Evolutionary conservation across 1,140 invertebrate genomes (phyloP).

Genomic region (Euwallacea similis): DNA sequence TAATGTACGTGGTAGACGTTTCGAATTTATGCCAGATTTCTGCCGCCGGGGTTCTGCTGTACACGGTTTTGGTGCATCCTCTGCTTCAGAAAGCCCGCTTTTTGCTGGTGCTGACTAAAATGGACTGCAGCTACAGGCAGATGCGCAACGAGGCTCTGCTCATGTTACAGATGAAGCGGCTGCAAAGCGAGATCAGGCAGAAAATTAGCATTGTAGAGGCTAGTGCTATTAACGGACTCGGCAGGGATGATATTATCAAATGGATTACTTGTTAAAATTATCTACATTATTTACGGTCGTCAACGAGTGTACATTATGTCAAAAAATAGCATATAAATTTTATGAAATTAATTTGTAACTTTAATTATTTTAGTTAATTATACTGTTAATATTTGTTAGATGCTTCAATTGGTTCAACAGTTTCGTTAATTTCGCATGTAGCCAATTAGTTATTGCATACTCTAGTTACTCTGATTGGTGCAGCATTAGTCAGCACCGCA

Average conservation of each 20-base stretch:
- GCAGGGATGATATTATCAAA: constrained; percentile 65
- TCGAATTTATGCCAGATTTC: constrained; percentile 81
- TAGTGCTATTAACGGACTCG: constrained; percentile 70
- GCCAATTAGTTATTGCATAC: too few relatives aligned
- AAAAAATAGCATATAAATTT: too few relatives aligned
- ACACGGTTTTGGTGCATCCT: constrained; percentile 72
- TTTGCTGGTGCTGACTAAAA: constrained; percentile 75
- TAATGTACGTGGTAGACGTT: constrained; percentile 76
- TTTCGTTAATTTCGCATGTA: too few relatives aligned
- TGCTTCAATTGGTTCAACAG: too few relatives aligned
- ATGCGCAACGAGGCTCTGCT: constrained; percentile 80
- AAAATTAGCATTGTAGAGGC: constrained; percentile 70
- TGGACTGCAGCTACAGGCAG: constrained; percentile 79
- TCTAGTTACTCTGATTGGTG: too few relatives aligned
- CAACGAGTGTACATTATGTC: too few relatives aligned
- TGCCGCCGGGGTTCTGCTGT: constrained; percentile 74
- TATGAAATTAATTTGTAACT: too few relatives aligned
- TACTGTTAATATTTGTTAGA: too few relatives aligned
- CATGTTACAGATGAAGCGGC: constrained; percentile 69
- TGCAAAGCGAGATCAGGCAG: constrained; percentile 66
- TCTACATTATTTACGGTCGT: too few relatives aligned
- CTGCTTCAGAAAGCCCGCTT: constrained; percentile 66
- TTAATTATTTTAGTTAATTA: too few relatives aligned
- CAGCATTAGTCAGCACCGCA: too few relatives aligned
- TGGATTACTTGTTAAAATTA: constrained; percentile 56